Conservation (phyloP, 2,797 vertebrate species). For the Chaetodon trifasciatus region DNA sequence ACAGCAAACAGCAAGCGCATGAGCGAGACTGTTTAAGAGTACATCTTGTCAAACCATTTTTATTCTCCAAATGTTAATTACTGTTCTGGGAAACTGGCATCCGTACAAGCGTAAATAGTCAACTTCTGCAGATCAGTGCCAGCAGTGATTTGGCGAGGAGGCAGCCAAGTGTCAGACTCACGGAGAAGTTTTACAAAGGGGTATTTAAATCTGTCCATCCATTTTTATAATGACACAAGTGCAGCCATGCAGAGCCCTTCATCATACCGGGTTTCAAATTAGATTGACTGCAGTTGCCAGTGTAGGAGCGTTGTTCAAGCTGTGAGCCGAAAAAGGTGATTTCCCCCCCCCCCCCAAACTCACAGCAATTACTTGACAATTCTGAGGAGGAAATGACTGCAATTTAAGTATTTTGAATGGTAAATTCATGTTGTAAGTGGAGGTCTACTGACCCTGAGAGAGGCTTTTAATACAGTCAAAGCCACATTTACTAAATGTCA, state of each 20-base stretch:
- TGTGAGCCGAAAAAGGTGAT: constrained; percentile 31
- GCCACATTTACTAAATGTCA: constrained; percentile 29
- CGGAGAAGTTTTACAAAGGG: constrained; percentile 48
- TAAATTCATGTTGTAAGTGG: constrained; percentile 37
- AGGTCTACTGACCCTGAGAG: constrained; percentile 31
- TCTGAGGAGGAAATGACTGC: constrained; percentile 43
- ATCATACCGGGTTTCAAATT: constrained; percentile 50
- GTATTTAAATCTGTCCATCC: constrained; percentile 64
- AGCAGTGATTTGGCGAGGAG: constrained; percentile 47
- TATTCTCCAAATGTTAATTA: constrained; percentile 50
- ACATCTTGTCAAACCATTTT: constrained; percentile 30
- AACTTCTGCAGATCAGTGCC: constrained; percentile 36
- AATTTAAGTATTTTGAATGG: constrained; percentile 41
- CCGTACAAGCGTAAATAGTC: constrained; percentile 36
- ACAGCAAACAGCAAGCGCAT: not conserved
- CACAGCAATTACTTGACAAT: constrained; percentile 44
- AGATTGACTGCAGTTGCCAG: constrained; percentile 42
- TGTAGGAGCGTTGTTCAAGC: constrained; percentile 16
- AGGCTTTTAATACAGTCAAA: constrained; percentile 29
- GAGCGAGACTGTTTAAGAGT: constrained; percentile 13
- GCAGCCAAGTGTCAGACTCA: constrained; percentile 54
- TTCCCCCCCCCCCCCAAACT: constrained; percentile 4
- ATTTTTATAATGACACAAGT: constrained; percentile 65
- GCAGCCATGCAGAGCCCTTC: constrained; percentile 57
- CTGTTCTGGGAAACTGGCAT: constrained; percentile 55